These are phyloP conservation scores for Eristalinus sepulchralis DNA, from an alignment of 2,888 invertebrate species.

Conservation along the genomic window DNA sequence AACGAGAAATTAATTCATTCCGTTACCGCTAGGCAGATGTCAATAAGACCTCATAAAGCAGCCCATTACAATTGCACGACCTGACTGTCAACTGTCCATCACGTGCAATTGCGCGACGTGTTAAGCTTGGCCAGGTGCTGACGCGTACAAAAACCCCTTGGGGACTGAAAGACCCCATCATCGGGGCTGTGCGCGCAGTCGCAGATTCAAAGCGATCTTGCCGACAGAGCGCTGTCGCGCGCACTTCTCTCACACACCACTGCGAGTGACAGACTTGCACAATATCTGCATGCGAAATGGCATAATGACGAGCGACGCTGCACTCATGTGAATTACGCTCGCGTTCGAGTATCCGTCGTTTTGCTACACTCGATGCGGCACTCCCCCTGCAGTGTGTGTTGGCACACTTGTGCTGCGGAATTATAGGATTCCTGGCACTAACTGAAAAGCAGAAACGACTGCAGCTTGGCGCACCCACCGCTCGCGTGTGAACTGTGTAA, in stretches of 20 bases:
- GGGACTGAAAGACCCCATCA: neutral
- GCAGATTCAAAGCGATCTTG: slow-evolving; percentile 26
- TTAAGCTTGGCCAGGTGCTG: slow-evolving; percentile 20
- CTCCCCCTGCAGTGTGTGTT: slow-evolving; percentile 19
- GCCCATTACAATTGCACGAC: slow-evolving; percentile 2
- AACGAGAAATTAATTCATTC: neutral
- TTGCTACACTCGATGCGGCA: neutral
- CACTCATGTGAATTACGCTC: slow-evolving; percentile 8
- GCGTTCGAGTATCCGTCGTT: neutral
- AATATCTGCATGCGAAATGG: slow-evolving; percentile 49
- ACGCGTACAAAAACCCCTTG: slow-evolving; percentile 1
- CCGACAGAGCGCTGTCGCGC: slow-evolving; percentile 26
- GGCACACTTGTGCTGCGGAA: slow-evolving; percentile 58
- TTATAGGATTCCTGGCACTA: slow-evolving; percentile 37
- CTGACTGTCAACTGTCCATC: slow-evolving; percentile 16
- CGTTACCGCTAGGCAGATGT: neutral
- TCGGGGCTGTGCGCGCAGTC: neutral
- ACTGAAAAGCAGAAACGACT: slow-evolving; percentile 17
- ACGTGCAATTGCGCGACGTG: neutral
- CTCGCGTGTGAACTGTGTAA: slow-evolving; percentile 3
- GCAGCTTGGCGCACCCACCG: slow-evolving; percentile 21
- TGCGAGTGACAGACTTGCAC: slow-evolving; percentile 29
- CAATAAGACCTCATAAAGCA: slow-evolving; percentile 12
- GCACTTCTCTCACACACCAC: slow-evolving; percentile 11
- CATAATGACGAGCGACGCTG: slow-evolving; percentile 49